phyloP scores from a whole-genome alignment of 2,113 vertebrate genomes.

The Otocyon megalotis region DNA sequence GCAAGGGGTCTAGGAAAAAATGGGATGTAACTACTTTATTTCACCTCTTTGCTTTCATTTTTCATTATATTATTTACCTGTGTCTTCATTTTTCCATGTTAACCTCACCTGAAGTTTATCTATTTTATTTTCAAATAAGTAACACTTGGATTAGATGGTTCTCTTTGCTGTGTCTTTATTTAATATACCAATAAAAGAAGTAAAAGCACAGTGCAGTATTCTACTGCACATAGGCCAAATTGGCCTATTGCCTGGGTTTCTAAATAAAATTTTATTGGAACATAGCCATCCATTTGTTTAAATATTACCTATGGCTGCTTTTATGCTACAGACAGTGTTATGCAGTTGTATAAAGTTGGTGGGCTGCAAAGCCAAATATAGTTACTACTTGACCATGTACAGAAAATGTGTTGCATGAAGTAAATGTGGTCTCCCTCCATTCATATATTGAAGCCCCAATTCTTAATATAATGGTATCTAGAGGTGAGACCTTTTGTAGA shows the following conservation, averaged over 20 bases:
- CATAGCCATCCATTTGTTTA: not conserved
- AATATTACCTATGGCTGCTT: not conserved
- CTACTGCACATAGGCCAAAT: not conserved
- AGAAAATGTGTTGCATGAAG: not conserved
- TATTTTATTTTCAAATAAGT: not conserved
- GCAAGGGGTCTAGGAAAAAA: not conserved
- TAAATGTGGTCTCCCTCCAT: not conserved
- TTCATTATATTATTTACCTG: not conserved
- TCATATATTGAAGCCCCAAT: not conserved
- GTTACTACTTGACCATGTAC: not conserved
- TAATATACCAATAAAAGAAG: not conserved
- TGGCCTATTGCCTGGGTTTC: not conserved
- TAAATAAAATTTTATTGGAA: not conserved
- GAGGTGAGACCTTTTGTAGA: accelerated
- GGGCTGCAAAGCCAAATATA: not conserved
- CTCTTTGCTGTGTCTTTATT: not conserved
- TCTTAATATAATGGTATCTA: not conserved
- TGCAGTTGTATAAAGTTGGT: accelerated
- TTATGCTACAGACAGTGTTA: accelerated
- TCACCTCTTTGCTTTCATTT: not conserved
- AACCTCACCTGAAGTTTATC: not conserved
- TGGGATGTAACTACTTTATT: not conserved
- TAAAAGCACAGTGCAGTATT: not conserved
- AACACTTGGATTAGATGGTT: not conserved
- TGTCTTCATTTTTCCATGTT: not conserved